Evolutionary conservation across 2,113 vertebrate genomes (phyloP), one percentile per base, ranked within the genome.

Genomic region (Sphaerodactylus townsendi): DNA sequence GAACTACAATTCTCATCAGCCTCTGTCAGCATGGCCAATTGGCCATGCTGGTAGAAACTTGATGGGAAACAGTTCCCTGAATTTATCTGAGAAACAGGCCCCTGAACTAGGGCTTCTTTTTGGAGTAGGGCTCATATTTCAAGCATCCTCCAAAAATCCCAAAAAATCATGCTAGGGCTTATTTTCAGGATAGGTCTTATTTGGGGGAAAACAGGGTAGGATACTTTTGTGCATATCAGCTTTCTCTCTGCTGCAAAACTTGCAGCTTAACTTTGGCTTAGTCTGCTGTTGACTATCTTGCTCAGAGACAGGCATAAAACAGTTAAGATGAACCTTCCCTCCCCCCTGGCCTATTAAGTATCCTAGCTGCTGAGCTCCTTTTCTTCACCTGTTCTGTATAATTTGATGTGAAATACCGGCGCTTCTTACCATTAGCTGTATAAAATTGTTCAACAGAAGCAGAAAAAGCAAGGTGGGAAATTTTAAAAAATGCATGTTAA

Each of bases 391-490:
- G 8, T 66, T 37, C n/a, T 37, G 33, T 76, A 30, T 72, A 35
- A 78, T 70, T 71, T 62, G 66, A 13, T 70, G 10, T 70, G 37
- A 75, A 75, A 41, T 8, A 2, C 33, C 10, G 39, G 30, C n/a
- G 35, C 48, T 59, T 3, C 30, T 70, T 84, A 48, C 25, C 33
- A n/a, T 50, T 33, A 46, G 23, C 56, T 23, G 28, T 33, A 56
- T 53, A 28, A 72, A 11, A 17, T 28, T 39, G 1, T 53, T 2
- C 0, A 0, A 2, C 17, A 13, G 50, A 74, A 46, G 2, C 9
- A 33, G 30, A 15, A 15, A 25, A 33, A 59, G 44, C 25, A 17
- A 35, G 56, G 7, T 2, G 10, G 64, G 68, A 46, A 69, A 50
- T 68, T 37, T 35, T 19, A 28, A 33, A 72, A 59, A 4, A 66